These are phyloP conservation scores for Paragorgia papillata DNA, from an alignment of 92 coral and sea anemone genomes.

Conservation along the genomic window DNA sequence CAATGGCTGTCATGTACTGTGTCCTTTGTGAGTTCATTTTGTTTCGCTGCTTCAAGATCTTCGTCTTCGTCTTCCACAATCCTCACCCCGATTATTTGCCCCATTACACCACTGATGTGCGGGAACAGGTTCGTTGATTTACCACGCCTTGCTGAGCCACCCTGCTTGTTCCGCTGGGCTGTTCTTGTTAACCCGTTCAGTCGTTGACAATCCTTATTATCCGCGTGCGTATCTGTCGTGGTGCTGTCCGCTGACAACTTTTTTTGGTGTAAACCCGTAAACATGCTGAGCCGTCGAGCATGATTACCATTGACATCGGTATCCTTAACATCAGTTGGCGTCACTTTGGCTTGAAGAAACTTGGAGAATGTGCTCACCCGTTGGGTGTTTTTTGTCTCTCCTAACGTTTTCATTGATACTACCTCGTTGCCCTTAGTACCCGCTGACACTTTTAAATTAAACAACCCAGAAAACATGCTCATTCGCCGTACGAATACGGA, in stretches of 20 bases:
- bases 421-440: neutral
- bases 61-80: conserved; percentile 16
- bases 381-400: too few species aligned
- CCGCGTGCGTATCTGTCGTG: neutral
- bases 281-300: neutral
- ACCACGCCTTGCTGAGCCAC: neutral
- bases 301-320: neutral
- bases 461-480: conserved; percentile 59
- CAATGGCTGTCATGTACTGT: neutral
- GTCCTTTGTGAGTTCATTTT: neutral
- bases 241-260: conserved; percentile 1
- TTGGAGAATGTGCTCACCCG: too few species aligned
- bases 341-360: conserved; percentile 12
- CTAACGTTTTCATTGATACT: neutral
- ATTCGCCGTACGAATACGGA: too few species aligned
- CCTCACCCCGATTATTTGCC: conserved; percentile 11
- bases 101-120: neutral
- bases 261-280: neutral
- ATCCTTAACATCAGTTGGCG: neutral
- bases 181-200: neutral
- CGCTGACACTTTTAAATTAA: neutral
- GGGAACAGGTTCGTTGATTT: neutral
- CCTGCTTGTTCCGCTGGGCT: neutral
- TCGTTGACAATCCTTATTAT: neutral
- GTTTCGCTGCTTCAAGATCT: neutral